Base-by-base conservation (phyloP, 2,888 invertebrate species). In the Geotrupes spiniger region DNA sequence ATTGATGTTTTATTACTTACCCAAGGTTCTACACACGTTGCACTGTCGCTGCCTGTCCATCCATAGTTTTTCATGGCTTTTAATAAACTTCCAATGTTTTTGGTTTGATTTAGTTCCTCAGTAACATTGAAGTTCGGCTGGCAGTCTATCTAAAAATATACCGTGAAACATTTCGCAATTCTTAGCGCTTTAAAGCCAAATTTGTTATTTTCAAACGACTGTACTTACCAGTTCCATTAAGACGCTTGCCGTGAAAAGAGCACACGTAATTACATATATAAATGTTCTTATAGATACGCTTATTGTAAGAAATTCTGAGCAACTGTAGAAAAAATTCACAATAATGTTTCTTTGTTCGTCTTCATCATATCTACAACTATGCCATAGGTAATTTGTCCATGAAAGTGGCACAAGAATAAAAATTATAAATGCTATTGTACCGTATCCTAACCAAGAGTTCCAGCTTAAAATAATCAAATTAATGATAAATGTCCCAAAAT, bases 371-470 rank as follows among this genome's bases (percentile, higher is more conserved):
- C 57, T 51, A 6, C 59, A 64, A 49, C 49, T 75, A 51, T 76
- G 77, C 87, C 87, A 89, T 1, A 85, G 62, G 58, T 85, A 85
- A 62, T 87, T 83, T 51, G 85, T 84, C 91, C 91, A 91, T 0
- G 84, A 82, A 4, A 88, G 64, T 0, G 87, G 83, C 44, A 89
- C 74, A 54, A 88, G 71, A 1, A 83, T 56, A 1, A 83, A 72
- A 62, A 81, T 66, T n/a, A 81, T 56, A 17, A 75, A 57, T 0
- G 73, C 68, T 2, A 76, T 66, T 1, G 74, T 61, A 10, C 69
- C 69, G 52, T 78, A 74, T 1, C 77, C 73, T 10, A 74, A 69
- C 74, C 78, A 78, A 33, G 50, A 40, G 15, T 56, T 37, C 56
- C 56, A 59, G 9, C 56, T 57, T 10, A 10, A 58, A 54, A 21